Conservation (phyloP, 35 echinoderm and acorn worm species). For the Anneissia japonica region DNA sequence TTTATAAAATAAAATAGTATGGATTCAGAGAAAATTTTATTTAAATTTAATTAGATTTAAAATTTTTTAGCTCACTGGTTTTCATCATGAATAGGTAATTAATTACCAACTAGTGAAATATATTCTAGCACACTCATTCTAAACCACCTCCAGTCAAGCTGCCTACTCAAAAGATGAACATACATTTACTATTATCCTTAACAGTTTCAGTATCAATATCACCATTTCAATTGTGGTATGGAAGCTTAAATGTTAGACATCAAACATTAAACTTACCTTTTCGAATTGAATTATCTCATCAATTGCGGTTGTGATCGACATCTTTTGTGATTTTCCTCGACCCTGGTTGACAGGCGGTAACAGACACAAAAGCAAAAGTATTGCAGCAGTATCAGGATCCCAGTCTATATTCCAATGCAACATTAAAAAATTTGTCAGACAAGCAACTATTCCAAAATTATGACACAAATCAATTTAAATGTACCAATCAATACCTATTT, state of each 20-base stretch:
- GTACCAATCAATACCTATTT: no score
- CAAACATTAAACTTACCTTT: conserved; percentile 16
- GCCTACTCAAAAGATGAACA: neutral
- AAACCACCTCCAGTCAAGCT: neutral
- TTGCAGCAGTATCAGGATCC: conserved; percentile 36
- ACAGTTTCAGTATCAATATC: neutral
- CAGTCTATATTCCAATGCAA: conserved; percentile 18
- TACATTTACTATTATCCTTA: neutral
- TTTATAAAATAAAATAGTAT: neutral
- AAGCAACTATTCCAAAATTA: no score
- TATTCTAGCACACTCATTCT: neutral
- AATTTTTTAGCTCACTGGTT: no score
- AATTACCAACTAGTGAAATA: conserved; percentile 2
- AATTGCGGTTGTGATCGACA: conserved; percentile 3
- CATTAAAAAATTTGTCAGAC: neutral
- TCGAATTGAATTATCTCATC: conserved; percentile 17
- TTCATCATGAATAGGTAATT: neutral
- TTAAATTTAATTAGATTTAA: no score
- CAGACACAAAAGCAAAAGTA: conserved; percentile 29
- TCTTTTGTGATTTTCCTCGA: conserved; percentile 12
- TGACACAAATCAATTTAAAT: no score
- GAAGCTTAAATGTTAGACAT: no score
- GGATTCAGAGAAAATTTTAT: no score
- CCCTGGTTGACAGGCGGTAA: conserved; percentile 36
- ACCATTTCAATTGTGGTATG: no score